Percentiles rank a stretch among this genome's conserved stretches.
Evolutionary conservation across 2,113 vertebrate species (phyloP).

Genomic region (Prolemur simus): DNA sequence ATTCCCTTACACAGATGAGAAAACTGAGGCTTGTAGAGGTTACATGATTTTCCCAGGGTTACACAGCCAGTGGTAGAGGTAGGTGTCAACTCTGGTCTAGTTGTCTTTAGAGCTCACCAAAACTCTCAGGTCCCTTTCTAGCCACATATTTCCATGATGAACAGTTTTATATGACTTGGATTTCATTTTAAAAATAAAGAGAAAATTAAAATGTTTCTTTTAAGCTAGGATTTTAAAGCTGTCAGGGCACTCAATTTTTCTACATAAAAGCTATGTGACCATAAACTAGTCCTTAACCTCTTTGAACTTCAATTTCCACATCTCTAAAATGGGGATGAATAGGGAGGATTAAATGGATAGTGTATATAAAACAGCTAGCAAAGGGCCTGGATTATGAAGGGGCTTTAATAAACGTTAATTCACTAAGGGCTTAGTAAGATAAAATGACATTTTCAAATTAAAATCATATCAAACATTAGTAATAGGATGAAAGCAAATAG

Average conservation of each 20-base stretch:
- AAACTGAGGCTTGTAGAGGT: not conserved
- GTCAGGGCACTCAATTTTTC: not conserved
- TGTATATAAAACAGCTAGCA: not conserved
- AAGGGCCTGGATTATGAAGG: not conserved
- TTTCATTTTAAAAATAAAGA: constrained; percentile 25
- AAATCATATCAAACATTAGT: constrained; percentile 54
- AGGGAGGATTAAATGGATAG: not conserved
- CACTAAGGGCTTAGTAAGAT: not conserved
- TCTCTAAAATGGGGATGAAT: not conserved
- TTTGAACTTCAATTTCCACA: not conserved
- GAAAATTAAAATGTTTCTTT: not conserved
- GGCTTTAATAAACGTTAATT: constrained; percentile 48
- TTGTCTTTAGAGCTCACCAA: not conserved
- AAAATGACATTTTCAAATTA: constrained; percentile 52
- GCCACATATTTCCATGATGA: not conserved
- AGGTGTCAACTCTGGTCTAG: not conserved
- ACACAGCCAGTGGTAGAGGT: not conserved
- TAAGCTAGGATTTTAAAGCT: not conserved
- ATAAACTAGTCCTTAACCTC: not conserved
- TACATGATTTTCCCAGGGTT: not conserved
- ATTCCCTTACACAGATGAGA: not conserved
- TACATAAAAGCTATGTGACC: not conserved
- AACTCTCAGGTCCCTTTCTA: not conserved
- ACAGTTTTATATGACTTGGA: not conserved
- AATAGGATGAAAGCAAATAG: constrained; percentile 56